Base-by-base conservation (phyloP, 1,140 invertebrate species). In the Drosophila tropicalis region DNA sequence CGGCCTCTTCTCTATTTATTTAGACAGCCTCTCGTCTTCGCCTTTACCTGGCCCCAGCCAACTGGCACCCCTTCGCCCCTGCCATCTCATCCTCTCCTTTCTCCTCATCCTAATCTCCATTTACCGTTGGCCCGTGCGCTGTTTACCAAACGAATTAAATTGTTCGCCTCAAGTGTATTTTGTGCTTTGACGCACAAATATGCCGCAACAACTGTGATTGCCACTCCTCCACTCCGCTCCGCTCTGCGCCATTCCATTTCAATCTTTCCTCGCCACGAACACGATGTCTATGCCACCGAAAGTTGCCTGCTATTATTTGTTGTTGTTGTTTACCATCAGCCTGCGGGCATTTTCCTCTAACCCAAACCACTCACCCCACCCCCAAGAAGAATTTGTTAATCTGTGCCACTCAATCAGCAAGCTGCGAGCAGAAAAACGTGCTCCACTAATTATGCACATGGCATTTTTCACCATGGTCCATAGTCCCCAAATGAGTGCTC, bases 111-210 rank as follows among this genome's bases (percentile, higher is more conserved):
- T 47, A 1, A 9, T 3, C 44, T 17, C 44, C 41, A 15, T 44
- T 15, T 41, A 47, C 44, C 44, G 15, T 9, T 64, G 54, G 40
- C 63, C 84, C 84, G 80, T 81, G 84, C 72, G 63, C 77, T 89
- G 84, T 89, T 89, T 89, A 78, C 80, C 77, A 89, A 90, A 84
- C 85, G 80, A 81, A 89, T 89, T 89, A 89, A 90, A 89, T 81
- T 89, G 84, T 89, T 89, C 80, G 80, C 84, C 84, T 89, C 77
- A 79, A 89, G 85, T 81, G 80, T 89, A 81, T 81, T 79, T 81
- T 79, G 79, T 76, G 79, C 81, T 86, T 81, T 79, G 78, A 72
- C 71, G 82, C 78, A 86, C 82, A 73, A 76, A 71, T 70, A 85
- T 77, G 77, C 62, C 54, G 74, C 73, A 55, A 68, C 67, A 67